These are phyloP conservation scores for Alentia gelatinosa DNA, from an alignment of 2,888 invertebrate species.

Conservation along the genomic window DNA sequence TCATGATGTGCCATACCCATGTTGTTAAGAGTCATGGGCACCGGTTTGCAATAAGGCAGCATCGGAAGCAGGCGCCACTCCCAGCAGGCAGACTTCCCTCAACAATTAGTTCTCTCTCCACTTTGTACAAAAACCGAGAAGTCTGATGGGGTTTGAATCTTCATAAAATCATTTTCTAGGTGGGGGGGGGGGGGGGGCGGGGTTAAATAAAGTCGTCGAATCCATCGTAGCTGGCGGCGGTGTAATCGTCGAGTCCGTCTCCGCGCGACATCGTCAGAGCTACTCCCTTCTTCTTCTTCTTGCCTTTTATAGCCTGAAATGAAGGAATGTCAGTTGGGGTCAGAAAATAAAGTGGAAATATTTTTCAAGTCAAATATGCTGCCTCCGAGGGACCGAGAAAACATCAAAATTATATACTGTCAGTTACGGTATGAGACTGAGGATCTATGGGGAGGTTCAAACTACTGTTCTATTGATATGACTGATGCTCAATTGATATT, in stretches of 20 bases:
- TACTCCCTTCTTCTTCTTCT: constrained; percentile 48
- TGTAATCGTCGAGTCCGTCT: constrained; percentile 25
- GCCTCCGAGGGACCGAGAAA: too few species aligned
- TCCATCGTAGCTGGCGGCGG: neutral
- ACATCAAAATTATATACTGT: too few species aligned
- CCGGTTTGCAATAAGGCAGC: neutral
- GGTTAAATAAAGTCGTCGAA: constrained; percentile 49
- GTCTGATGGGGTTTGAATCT: neutral
- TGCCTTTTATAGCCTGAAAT: constrained; percentile 29
- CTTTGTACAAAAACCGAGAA: neutral
- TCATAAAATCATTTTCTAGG: constrained; percentile 19
- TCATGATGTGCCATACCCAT: neutral
- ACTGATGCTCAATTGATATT: too few species aligned
- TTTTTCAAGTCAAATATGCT: too few species aligned
- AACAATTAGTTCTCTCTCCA: neutral
- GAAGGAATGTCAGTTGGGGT: too few species aligned
- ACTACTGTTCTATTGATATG: too few species aligned
- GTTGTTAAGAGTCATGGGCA: neutral
- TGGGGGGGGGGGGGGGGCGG: neutral
- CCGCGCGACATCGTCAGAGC: neutral
- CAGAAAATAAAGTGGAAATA: too few species aligned
- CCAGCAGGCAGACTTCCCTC: neutral
- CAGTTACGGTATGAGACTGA: too few species aligned
- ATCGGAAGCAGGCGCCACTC: neutral
- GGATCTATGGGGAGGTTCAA: too few species aligned